Evolutionary conservation across 2,888 invertebrate species (phyloP), one percentile per base, ranked within the genome.

Genomic region (Drosophila macrospina): DNA sequence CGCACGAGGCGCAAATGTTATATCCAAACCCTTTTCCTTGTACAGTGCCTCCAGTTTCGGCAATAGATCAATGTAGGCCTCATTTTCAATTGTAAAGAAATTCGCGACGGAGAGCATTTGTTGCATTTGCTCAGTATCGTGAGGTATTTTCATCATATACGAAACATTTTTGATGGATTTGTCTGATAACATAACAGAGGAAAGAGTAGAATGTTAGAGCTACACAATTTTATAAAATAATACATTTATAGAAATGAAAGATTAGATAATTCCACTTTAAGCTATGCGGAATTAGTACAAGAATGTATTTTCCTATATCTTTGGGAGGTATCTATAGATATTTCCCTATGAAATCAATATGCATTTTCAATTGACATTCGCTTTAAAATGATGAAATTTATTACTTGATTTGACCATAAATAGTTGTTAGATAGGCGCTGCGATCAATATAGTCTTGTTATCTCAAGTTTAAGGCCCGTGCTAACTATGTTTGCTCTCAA

Each of bases 111-210:
- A 15, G 42, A 88, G 5, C 74, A 86, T 78, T 37, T 82, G 45
- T 4, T 74, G n/a, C 79, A 82, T 73, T 57, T 77, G 57, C 4
- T 76, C 60, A 0, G n/a, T 36, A 4, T 87, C 80, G 13, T 85
- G 89, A 0, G 86, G 60, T 0, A 91, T 80, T 68, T 91, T 91
- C 60, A 91, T 59, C 88, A 91, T 90, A 24, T 69, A 86, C 0
- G 74, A 74, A 10, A 78, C 36, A 3, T 62, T 37, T 34, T 85
- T 78, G 0, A 54, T 71, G 13, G 63, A 62, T n/a, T 75, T 76
- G 45, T 80, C 91, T 91, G 42, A 37, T 10, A 6, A 26, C 0
- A 13, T n/a, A 8, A 8, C 2, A 10, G 5, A 45, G 41, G 11
- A 41, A 20, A 20, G 6, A 24, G 2, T 5, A 2, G 16, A 20